phyloP scores from a whole-genome alignment of 2,888 invertebrate genomes.

The Achlya flavicornis region DNA sequence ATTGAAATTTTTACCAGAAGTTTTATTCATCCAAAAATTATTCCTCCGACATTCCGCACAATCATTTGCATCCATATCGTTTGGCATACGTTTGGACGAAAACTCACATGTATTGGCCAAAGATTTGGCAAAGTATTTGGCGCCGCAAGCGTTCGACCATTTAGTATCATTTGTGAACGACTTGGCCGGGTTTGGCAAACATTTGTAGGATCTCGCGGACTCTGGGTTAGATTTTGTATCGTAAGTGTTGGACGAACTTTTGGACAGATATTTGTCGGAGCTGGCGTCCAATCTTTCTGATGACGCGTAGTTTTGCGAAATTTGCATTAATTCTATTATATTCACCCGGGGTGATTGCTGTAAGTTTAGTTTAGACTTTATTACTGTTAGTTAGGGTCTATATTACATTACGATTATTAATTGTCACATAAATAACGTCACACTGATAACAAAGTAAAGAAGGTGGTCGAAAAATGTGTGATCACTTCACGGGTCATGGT shows the following conservation, averaged over 20 bases:
- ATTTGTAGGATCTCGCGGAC: constrained; percentile 15
- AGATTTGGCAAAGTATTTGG: constrained; percentile 8
- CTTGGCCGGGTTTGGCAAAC: constrained; percentile 6
- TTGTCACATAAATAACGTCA: too few relatives aligned
- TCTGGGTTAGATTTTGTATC: constrained; percentile 20
- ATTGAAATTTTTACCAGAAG: constrained; percentile 35
- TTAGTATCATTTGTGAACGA: neutral
- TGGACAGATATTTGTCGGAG: constrained; percentile 35
- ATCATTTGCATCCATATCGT: constrained; percentile 39
- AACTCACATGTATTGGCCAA: constrained; percentile 17
- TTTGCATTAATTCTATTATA: constrained; percentile 60
- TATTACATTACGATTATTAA: neutral
- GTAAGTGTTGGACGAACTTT: constrained; percentile 34
- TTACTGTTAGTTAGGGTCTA: neutral
- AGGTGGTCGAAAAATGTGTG: too few relatives aligned
- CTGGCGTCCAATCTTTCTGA: constrained; percentile 37
- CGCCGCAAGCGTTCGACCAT: neutral
- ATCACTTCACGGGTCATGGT: too few relatives aligned
- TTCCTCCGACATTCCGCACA: constrained; percentile 53
- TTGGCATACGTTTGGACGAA: constrained; percentile 21
- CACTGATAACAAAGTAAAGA: too few relatives aligned
- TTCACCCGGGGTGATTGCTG: constrained; percentile 44
- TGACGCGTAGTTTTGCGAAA: constrained; percentile 36
- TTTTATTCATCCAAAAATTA: constrained; percentile 50
- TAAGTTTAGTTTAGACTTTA: constrained; percentile 18